Conservation (phyloP, 2,113 vertebrate species). For the Nymphicus hollandicus region DNA sequence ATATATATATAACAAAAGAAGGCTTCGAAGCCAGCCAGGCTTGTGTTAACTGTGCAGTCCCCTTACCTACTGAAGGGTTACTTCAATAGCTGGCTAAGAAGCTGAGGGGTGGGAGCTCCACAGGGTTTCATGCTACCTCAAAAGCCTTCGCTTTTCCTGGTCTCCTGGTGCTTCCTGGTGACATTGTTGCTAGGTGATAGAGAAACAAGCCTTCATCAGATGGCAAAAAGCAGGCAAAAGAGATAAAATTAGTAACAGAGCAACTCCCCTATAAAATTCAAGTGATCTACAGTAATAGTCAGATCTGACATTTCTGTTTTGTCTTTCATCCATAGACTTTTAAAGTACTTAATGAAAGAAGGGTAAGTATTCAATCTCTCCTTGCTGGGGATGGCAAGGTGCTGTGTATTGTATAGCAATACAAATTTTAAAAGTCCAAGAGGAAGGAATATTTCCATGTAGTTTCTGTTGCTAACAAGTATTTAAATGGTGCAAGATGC, state of each 20-base stretch:
- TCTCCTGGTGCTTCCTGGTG: background rate
- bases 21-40: background rate
- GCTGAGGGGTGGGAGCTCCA: background rate
- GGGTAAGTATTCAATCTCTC: background rate
- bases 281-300: background rate
- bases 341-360: background rate
- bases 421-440: background rate
- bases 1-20: background rate
- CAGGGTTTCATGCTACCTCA: background rate
- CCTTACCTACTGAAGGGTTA: background rate
- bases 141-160: background rate
- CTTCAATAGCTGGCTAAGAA: background rate
- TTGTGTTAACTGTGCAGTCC: background rate
- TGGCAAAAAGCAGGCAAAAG: background rate
- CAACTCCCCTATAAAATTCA: background rate
- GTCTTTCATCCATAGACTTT: background rate
- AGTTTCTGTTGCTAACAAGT: background rate
- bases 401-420: background rate
- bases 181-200: background rate
- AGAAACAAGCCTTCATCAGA: background rate
- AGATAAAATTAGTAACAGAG: background rate
- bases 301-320: background rate
- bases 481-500: background rate
- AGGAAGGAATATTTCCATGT: background rate
- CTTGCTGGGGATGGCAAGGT: rapidly evolving